These are phyloP conservation scores for Sinopyrophorus schimmeli DNA, from an alignment of 2,888 invertebrate species.

Conservation along the genomic window DNA sequence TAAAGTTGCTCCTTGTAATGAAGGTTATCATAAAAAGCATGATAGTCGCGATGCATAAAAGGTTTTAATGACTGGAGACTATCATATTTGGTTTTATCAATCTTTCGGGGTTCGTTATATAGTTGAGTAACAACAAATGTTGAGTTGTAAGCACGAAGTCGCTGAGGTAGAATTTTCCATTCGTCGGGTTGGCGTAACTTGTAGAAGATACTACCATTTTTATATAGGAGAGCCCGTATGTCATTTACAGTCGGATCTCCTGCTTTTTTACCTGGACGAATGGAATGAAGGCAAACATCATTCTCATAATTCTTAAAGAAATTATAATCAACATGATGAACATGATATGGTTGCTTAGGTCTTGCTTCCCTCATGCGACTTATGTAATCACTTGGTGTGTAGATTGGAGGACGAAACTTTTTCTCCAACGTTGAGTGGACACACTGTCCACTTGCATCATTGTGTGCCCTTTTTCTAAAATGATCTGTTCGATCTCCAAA, in stretches of 20 bases:
- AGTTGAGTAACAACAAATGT: no score
- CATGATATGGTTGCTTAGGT: constrained; percentile 11
- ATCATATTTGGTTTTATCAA: neutral
- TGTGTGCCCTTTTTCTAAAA: constrained; percentile 30
- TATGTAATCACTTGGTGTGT: constrained; percentile 11
- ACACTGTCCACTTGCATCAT: constrained; percentile 30
- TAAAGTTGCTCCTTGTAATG: no score
- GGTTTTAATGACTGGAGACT: constrained; percentile 1
- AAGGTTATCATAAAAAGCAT: constrained; percentile 10
- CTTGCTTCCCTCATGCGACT: constrained; percentile 18
- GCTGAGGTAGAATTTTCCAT: constrained; percentile 1
- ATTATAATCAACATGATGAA: constrained; percentile 6
- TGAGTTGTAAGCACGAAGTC: neutral
- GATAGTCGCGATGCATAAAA: constrained; percentile 7
- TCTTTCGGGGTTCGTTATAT: no score
- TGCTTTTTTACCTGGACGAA: constrained; percentile 9
- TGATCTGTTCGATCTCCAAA: constrained; percentile 21
- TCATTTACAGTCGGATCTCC: constrained; percentile 9
- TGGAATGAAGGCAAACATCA: neutral
- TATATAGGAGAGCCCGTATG: neutral
- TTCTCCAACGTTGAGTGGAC: constrained; percentile 23
- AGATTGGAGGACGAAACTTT: constrained; percentile 17
- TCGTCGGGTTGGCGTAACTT: neutral
- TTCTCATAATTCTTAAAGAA: constrained; percentile 16
- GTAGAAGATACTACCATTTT: neutral